Evolutionary conservation across 2,888 invertebrate genomes (phyloP), one percentile per base, ranked within the genome.

Genomic region (Trissolcus japonicus): DNA sequence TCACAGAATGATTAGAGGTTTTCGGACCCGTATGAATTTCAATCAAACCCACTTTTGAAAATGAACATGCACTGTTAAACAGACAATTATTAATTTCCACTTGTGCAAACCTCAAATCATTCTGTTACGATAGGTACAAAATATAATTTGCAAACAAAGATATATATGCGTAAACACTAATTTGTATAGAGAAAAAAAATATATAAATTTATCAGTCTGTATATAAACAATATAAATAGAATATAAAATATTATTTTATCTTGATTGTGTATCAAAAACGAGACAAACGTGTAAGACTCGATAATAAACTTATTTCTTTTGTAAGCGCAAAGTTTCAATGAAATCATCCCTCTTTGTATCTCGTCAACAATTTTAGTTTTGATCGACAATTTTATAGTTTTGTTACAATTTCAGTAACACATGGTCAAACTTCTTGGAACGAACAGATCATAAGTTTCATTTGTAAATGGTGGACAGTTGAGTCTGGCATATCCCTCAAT

Each of bases 401-500:
- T 46, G 1, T 46, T 46, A 2, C 46, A 46, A n/a, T 14, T 17
- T 57, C 57, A 57, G n/a, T 73, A 68, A 62, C 74, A 73, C 77
- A 90, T 91, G 16, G 80, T 81, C 89, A 90, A 90, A 35, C 91
- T 90, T 80, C 92, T 88, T 2, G 92, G 92, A 13, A 91, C 83
- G 50, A 92, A 82, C 62, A 90, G 88, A 82, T 92, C 91, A 50
- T 86, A 57, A 54, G 90, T 84, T 4, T 87, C 85, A 53, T 89
- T 88, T 83, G 90, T 72, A 46, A 80, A 69, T 4, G 90, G 90
- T 0, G 93, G 93, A 83, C 95, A 95, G 88, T 96, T 95, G 65
- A 90, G 89, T 54, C 96, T 91, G 0, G 96, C 95, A 86, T 94
- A 96, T 90, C 92, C 95, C 89, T 99, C 98, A 92, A 97, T 94